Percentiles rank a stretch among this genome's conserved stretches.
Conservation (phyloP, 2,113 vertebrate species). For the Heptranchias perlo region DNA sequence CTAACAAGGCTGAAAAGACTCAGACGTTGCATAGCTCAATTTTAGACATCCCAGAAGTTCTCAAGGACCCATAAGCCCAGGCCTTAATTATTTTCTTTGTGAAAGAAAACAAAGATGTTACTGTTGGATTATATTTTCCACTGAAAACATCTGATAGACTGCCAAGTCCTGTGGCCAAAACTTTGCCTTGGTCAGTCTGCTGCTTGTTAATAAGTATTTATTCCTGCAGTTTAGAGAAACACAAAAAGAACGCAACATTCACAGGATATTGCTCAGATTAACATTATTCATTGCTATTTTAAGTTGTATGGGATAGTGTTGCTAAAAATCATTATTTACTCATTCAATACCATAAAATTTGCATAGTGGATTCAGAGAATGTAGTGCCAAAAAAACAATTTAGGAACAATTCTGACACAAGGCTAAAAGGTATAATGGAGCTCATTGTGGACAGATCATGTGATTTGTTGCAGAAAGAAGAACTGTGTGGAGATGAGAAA, state of each 20-base stretch:
- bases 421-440: neutral
- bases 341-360: neutral
- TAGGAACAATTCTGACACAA: neutral
- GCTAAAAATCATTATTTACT: neutral
- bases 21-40: neutral
- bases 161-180: neutral
- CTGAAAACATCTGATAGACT: neutral
- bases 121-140: conserved; percentile 28
- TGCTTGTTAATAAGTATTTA: neutral
- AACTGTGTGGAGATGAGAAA: neutral
- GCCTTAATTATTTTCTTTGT: neutral
- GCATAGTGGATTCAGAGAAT: neutral
- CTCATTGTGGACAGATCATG: neutral
- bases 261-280: neutral
- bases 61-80: neutral
- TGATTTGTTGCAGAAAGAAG: neutral
- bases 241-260: neutral
- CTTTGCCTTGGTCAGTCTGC: neutral
- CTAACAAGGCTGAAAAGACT: neutral
- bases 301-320: neutral
- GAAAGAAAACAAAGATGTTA: conserved; percentile 13
- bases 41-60: neutral
- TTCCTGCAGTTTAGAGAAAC: neutral
- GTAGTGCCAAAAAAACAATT: neutral
- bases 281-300: conserved; percentile 15